phyloP scores from a whole-genome alignment of 64 coral and sea anemone species.

The Porites australiensis region DNA sequence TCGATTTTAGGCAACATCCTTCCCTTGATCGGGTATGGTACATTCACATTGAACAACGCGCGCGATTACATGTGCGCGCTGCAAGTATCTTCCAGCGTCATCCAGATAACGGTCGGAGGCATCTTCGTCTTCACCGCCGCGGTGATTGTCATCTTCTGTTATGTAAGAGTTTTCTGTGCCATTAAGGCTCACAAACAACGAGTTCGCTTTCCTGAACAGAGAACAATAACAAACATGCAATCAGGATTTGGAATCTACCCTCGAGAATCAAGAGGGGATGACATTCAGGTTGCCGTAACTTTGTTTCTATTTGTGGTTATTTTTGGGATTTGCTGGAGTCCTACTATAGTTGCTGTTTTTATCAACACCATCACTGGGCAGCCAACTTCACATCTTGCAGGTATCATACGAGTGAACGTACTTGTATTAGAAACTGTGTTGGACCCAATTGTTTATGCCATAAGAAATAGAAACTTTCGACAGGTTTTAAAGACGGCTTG shows the following conservation, averaged over 20 bases:
- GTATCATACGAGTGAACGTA: neutral
- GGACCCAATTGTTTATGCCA: slow-evolving; percentile 14
- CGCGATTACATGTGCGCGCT: slow-evolving; percentile 13
- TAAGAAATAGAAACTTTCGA: slow-evolving; percentile 6
- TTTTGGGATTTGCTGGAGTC: slow-evolving; percentile 16
- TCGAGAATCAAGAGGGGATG: slow-evolving; percentile 8
- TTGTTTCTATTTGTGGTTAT: neutral
- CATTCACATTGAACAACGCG: neutral
- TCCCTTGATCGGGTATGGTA: slow-evolving; percentile 1
- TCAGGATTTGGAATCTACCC: neutral
- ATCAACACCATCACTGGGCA: neutral
- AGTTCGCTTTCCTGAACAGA: neutral
- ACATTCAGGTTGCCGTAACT: slow-evolving; percentile 1
- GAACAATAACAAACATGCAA: neutral
- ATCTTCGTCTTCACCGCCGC: neutral
- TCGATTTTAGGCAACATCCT: neutral
- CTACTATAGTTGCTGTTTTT: neutral
- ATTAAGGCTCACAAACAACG: neutral
- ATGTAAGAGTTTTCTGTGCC: neutral
- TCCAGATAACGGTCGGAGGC: slow-evolving; percentile 8
- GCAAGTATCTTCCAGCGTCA: neutral
- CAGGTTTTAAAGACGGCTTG: neutral
- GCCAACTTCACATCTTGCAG: neutral
- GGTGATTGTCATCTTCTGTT: slow-evolving; percentile 2
- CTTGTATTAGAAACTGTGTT: neutral